Evolutionary conservation across 1,140 invertebrate species (phyloP), one percentile per base, ranked within the genome.

Genomic region (Gryon sp.): DNA sequence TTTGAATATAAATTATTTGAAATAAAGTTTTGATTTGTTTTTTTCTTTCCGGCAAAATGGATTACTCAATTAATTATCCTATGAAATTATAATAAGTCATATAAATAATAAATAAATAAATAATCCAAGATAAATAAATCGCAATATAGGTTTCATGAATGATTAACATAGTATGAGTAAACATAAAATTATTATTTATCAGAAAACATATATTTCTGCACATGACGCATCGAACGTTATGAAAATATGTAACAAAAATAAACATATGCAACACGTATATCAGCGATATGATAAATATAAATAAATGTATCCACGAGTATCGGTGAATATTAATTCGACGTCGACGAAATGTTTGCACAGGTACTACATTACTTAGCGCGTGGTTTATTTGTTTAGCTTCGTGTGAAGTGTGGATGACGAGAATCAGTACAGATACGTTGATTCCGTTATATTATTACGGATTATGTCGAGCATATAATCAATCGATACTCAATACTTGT

Each of bases 401-500:
- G 34, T 45, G 57, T 60, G 48, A 45, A 55, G 62, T 48, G 12
- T 28, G 48, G 24, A 38, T 57, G 68, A 55, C 50, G 38, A 16
- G 48, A 53, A 40, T 72, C 41, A 73, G 30, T 59, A 57, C 48
- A 57, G 41, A 50, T 65, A 63, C 34, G 26, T 20, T 45, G 50
- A 63, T 72, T 63, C 40, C 22, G 60, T 68, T 65, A 69, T 73
- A 79, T 76, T 73, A 76, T 72, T 66, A 65, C 20, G 38, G 62
- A 80, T 80, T 76, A 76, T 43, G 63, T 43, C 62, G 15, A 57
- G 74, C 63, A 83, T 84, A 84, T n/a, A n/a, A 85, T 83, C 79
- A 78, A 82, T 84, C 78, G 78, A 40, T 43, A 46, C 53, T 79
- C 68, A 9, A 73, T 72, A 80, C 76, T 84, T 83, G 80, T 79